Conservation (phyloP, 2,797 vertebrate genomes). For the Basileuterus tristriatus region DNA sequence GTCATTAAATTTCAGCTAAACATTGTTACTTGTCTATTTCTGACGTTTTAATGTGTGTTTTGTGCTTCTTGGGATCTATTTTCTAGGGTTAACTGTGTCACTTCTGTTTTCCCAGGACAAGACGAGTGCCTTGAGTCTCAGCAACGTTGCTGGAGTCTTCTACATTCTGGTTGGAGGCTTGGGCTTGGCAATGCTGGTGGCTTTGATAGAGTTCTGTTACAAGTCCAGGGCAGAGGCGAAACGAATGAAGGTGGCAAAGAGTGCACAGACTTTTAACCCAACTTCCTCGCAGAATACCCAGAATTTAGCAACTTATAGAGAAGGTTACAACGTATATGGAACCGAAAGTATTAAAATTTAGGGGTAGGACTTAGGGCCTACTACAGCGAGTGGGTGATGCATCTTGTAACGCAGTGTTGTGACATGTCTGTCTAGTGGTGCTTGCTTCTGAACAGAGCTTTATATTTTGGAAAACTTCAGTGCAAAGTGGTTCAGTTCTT, state of each 20-base stretch:
- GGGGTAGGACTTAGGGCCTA: constrained; percentile 98
- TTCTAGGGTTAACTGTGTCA: constrained; percentile 51
- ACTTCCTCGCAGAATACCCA: constrained; percentile 99
- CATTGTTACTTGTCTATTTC: neutral
- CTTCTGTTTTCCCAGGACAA: constrained; percentile 91
- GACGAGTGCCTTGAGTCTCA: constrained; percentile 98
- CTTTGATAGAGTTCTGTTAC: constrained; percentile 99
- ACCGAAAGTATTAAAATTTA: constrained; percentile 99
- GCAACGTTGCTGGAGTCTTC: constrained; percentile 99
- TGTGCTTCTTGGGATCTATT: neutral
- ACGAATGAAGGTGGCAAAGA: constrained; percentile 99
- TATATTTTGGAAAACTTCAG: constrained; percentile 77
- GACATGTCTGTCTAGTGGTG: constrained; percentile 89
- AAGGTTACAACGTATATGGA: constrained; percentile 99
- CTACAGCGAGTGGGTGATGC: constrained; percentile 89
- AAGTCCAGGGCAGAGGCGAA: constrained; percentile 99
- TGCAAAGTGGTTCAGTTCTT: constrained; percentile 85
- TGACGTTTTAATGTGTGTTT: constrained; percentile 8
- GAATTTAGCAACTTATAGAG: constrained; percentile 99
- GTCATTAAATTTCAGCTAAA: constrained; percentile 29
- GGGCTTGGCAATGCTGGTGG: constrained; percentile 99
- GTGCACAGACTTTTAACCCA: constrained; percentile 97
- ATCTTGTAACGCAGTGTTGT: constrained; percentile 84
- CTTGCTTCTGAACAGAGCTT: constrained; percentile 83
- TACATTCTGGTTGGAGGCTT: constrained; percentile 99